These are phyloP conservation scores for Latrodectus hesperus DNA, from an alignment of 2,888 invertebrate genomes.

Conservation along the genomic window DNA sequence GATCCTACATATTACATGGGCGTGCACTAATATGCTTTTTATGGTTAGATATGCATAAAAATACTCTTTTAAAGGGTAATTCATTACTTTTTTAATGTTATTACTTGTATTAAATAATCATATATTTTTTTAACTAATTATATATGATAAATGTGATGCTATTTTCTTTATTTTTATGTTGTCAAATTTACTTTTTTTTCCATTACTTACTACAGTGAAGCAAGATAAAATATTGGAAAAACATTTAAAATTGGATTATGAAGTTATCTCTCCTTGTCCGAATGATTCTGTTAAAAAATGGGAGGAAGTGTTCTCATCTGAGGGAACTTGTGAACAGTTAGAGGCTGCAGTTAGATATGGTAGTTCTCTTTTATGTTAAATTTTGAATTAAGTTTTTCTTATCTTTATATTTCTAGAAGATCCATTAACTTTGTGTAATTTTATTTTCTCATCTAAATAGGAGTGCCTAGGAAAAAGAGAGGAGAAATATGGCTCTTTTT, in stretches of 20 bases:
- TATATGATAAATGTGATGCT: no score
- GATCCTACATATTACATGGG: no score
- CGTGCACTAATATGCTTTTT: no score
- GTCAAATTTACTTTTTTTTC: neutral
- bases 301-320: constrained; percentile 73
- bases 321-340: constrained; percentile 19
- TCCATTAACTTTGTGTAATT: neutral
- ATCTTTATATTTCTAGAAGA: neutral
- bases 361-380: constrained; percentile 7
- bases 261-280: constrained; percentile 82
- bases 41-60: no score
- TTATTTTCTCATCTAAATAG: constrained; percentile 75
- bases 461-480: constrained; percentile 88
- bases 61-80: no score
- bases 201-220: constrained; percentile 78
- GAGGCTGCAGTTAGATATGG: constrained; percentile 59
- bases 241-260: constrained; percentile 92
- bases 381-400: neutral
- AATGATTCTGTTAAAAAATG: constrained; percentile 75
- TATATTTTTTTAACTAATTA: no score
- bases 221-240: constrained; percentile 92
- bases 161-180: no score
- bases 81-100: no score
- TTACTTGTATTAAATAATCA: no score
- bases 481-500: constrained; percentile 95